Conservation (phyloP, 2,888 invertebrate genomes). For the Pseudoips prasinana region DNA sequence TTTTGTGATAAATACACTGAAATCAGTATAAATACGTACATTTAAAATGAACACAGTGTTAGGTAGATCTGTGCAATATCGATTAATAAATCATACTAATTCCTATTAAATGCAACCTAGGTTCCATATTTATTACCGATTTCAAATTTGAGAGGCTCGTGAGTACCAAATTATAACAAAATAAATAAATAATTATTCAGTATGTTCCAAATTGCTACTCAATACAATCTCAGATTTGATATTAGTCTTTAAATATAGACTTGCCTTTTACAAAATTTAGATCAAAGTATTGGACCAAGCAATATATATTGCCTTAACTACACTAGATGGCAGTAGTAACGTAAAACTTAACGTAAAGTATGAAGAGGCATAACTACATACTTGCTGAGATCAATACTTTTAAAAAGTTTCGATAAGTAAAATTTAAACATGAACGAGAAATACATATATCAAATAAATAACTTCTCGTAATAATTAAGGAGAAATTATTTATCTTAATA, state of each 20-base stretch:
- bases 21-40: slow-evolving; percentile 28
- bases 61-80: slow-evolving; percentile 59
- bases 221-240: too few species aligned
- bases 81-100: slow-evolving; percentile 28
- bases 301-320: slow-evolving; percentile 1
- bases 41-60: slow-evolving; percentile 62
- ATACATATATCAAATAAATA: too few species aligned
- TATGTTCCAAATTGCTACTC: too few species aligned
- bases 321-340: slow-evolving; percentile 8
- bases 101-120: slow-evolving; percentile 57
- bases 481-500: not conserved
- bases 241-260: slow-evolving; percentile 26
- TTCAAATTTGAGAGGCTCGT: too few species aligned
- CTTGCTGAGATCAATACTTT: too few species aligned
- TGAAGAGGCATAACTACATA: too few species aligned
- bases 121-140: not conserved
- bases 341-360: not conserved
- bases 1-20: slow-evolving; percentile 34
- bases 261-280: slow-evolving; percentile 22
- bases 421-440: too few species aligned
- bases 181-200: too few species aligned
- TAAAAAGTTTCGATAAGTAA: too few species aligned
- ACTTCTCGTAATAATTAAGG: too few species aligned
- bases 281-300: slow-evolving; percentile 9
- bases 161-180: too few species aligned